Evolutionary conservation across 2,113 vertebrate genomes (phyloP), one percentile per base, ranked within the genome.

Genomic region (Sceloporus tristichus): DNA sequence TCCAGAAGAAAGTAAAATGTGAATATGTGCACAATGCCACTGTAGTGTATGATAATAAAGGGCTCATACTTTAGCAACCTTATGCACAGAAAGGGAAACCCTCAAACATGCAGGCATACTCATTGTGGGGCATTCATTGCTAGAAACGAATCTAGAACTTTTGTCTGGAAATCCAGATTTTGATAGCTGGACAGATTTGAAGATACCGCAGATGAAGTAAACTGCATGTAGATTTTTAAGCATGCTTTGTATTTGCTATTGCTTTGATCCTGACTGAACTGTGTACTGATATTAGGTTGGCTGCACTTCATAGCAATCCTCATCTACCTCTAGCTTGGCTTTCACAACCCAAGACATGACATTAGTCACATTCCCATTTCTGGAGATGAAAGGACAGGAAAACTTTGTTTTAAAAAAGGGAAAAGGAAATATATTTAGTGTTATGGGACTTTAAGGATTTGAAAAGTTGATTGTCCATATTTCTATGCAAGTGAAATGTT

Each of bases 31-130:
- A 38, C 21, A 71, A 71, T 82, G 14, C 53, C 73, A 77, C 4
- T 34, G 54, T 54, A 42, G 3, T 53, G 91, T 78, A 84, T 34
- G 56, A 19, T 40, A 88, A 94, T 40, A 85, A 87, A 91, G 80
- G 68, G 34, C 82, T 92, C 0, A 82, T 66, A 62, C 66, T 90
- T 73, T 48, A 48, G 5, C 1, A 2, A 68, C 7, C 34, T n/a
- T 84, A 59, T 78, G 40, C 0, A 0, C 16, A 40, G 6, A 62
- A 1, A 53, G 77, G 5, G 78, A 74, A 29, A 56, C 66, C 70
- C 71, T 68, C 25, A 68, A 70, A 18, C 48, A 21, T 68, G n/a
- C 48, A n/a, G 9, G 27, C 62, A 40, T 74, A 9, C 75, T 62
- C 5, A 42, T 54, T 9, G 1, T 68, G 75, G 54, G 8, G 29